These are phyloP conservation scores for Heterotilapia buettikoferi DNA, from an alignment of 2,113 vertebrate species.

Conservation along the genomic window DNA sequence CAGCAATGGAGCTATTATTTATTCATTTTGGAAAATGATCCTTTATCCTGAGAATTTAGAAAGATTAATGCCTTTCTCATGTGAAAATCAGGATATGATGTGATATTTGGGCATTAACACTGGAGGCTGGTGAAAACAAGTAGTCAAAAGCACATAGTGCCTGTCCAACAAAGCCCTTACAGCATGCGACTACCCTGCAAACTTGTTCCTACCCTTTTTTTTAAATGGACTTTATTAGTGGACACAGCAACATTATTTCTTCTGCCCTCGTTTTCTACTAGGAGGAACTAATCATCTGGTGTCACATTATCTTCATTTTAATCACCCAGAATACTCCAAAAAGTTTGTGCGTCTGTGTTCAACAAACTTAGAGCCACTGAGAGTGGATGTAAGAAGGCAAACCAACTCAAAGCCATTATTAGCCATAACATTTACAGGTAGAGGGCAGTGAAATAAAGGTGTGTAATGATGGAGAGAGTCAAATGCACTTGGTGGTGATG, in stretches of 20 bases:
- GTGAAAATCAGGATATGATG: neutral
- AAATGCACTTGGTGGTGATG: neutral
- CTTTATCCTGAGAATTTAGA: neutral
- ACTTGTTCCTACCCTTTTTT: neutral
- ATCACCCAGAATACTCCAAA: neutral
- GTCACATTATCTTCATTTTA: neutral
- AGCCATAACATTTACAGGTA: neutral
- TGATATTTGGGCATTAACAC: neutral
- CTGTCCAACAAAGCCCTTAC: neutral
- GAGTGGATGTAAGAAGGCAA: neutral
- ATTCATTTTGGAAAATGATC: neutral
- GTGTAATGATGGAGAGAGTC: neutral
- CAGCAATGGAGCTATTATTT: neutral
- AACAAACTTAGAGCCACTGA: neutral
- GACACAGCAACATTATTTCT: neutral
- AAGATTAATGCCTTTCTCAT: neutral
- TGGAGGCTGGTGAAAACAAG: neutral
- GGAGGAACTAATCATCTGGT: neutral
- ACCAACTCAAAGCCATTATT: neutral
- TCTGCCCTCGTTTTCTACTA: neutral
- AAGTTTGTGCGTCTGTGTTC: neutral
- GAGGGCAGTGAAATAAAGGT: neutral
- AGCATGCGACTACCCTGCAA: neutral
- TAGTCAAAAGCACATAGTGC: neutral
- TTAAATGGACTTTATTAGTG: neutral